Conservation (phyloP, 2,797 vertebrate species). For the Crypturellus tataupa region DNA sequence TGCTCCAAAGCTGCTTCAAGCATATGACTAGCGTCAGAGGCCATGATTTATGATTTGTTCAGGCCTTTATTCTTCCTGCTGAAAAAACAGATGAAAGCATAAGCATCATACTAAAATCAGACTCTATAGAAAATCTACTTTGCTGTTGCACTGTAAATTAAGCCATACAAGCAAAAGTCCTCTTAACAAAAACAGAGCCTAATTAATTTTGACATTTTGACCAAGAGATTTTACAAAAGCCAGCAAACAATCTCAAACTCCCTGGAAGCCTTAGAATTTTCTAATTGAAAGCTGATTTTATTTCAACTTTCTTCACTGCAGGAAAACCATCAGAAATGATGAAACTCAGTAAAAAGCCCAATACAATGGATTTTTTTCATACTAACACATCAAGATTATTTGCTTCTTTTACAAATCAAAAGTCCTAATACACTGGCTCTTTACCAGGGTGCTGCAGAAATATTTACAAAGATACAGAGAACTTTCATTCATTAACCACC, state of each 20-base stretch:
- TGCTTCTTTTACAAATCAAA: background rate
- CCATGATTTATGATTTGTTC: slow-evolving; percentile 78
- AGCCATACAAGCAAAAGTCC: background rate
- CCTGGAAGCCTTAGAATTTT: background rate
- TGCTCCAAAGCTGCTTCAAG: slow-evolving; percentile 91
- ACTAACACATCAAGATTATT: background rate
- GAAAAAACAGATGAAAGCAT: slow-evolving; percentile 48
- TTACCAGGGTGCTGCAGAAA: background rate
- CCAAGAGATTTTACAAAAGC: background rate
- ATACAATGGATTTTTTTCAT: background rate
- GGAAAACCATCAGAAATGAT: background rate
- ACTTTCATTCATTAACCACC: background rate
- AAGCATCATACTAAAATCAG: background rate
- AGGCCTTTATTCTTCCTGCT: slow-evolving; percentile 37
- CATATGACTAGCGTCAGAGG: slow-evolving; percentile 89
- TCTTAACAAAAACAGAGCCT: background rate
- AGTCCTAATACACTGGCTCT: background rate
- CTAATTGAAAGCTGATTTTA: background rate
- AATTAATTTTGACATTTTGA: background rate
- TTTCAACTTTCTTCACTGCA: background rate
- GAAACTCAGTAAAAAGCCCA: background rate
- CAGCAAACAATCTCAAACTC: background rate
- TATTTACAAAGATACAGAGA: background rate
- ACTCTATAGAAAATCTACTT: background rate
- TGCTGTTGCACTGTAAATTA: background rate